phyloP scores from a whole-genome alignment of 2,113 vertebrate genomes.

The Lasiurus borealis region DNA sequence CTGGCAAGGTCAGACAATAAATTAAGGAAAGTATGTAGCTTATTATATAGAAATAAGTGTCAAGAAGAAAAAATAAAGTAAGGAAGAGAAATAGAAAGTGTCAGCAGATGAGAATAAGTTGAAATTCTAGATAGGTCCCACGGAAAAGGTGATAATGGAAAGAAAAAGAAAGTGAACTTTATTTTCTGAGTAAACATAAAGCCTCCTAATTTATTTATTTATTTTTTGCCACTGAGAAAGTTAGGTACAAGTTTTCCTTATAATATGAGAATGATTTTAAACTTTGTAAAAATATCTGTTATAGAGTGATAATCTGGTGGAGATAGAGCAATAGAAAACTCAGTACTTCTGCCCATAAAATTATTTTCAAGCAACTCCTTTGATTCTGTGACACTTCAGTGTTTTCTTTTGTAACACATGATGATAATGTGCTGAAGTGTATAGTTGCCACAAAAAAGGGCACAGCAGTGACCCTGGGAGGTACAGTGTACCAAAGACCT shows the following conservation, averaged over 20 bases:
- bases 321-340: neutral
- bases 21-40: neutral
- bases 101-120: neutral
- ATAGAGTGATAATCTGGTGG: neutral
- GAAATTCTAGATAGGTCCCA: neutral
- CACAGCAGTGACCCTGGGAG: too few species aligned
- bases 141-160: neutral
- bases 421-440: neutral
- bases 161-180: slow-evolving; percentile 17
- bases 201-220: too few species aligned
- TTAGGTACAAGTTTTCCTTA: neutral
- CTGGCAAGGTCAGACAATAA: slow-evolving; percentile 20
- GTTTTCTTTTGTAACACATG: neutral
- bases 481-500: neutral
- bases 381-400: neutral
- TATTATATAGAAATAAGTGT: neutral
- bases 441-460: neutral
- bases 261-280: neutral
- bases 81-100: neutral
- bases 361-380: slow-evolving; percentile 36
- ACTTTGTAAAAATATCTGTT: neutral
- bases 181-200: neutral
- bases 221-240: neutral
- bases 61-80: slow-evolving; percentile 6
- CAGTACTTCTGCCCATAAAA: neutral